phyloP scores from a whole-genome alignment of 2,797 vertebrate genomes.

The Pseudocheirus occidentalis region DNA sequence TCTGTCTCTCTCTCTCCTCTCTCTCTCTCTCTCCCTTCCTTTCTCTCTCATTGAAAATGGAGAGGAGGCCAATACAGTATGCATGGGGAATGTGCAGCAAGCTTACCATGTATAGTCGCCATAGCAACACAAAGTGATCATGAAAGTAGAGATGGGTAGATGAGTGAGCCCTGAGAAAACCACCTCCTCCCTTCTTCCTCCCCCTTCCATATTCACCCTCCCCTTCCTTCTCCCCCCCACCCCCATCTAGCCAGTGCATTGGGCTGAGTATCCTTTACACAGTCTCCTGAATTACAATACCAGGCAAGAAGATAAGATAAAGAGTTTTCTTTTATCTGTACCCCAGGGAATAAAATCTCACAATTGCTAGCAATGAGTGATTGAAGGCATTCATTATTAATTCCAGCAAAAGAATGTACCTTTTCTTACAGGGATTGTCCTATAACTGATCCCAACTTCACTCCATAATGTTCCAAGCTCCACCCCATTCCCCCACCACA shows the following conservation, averaged over 20 bases:
- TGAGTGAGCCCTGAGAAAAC: neutral
- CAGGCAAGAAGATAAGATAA: conserved; percentile 7
- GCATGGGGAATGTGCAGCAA: conserved; percentile 19
- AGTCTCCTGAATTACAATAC: neutral
- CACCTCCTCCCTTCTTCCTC: neutral
- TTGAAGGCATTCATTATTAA: neutral
- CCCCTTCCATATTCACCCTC: neutral
- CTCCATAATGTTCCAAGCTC: neutral
- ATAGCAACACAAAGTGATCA: conserved; percentile 44
- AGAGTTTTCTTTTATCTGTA: neutral
- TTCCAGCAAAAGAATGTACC: neutral
- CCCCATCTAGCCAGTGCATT: neutral
- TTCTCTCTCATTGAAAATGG: neutral
- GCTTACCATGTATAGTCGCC: conserved; percentile 47
- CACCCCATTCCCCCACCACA: neutral
- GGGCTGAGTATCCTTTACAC: neutral
- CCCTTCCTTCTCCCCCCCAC: too few relatives aligned
- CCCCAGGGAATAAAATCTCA: neutral
- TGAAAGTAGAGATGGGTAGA: neutral
- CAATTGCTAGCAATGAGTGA: rapidly evolving
- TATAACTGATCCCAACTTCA: neutral
- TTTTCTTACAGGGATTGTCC: neutral
- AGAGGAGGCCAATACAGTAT: neutral
- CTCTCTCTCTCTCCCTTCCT: neutral
- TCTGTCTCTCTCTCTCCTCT: neutral